These are phyloP conservation scores for Helogale parvula DNA, from an alignment of 2,113 vertebrate genomes.

Conservation along the genomic window DNA sequence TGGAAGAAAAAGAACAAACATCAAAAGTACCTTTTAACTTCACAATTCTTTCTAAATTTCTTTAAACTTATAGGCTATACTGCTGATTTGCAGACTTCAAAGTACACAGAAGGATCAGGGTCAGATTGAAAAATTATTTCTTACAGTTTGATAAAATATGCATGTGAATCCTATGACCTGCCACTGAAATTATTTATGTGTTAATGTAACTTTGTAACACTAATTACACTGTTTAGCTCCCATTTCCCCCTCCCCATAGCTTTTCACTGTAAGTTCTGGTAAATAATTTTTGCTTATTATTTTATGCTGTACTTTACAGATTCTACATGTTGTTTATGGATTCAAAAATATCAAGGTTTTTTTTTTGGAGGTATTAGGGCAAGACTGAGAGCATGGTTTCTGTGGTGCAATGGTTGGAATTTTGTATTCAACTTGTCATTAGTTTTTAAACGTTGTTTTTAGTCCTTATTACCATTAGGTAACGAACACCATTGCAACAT, in stretches of 20 bases:
- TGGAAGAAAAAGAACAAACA: slow-evolving; percentile 88
- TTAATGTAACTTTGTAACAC: slow-evolving; percentile 85
- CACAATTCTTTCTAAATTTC: slow-evolving; percentile 89
- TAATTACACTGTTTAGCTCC: slow-evolving; percentile 84
- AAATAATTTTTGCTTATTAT: slow-evolving; percentile 64
- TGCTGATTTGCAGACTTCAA: slow-evolving; percentile 89
- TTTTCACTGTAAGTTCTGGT: slow-evolving; percentile 62
- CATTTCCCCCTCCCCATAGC: neutral
- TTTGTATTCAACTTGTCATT: neutral
- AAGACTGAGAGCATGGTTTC: neutral
- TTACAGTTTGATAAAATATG: slow-evolving; percentile 89
- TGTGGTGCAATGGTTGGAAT: neutral
- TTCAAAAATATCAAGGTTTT: neutral
- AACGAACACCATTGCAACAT: neutral
- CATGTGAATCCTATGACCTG: slow-evolving; percentile 86
- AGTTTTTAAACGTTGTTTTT: slow-evolving; percentile 5
- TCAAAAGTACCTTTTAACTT: slow-evolving; percentile 92
- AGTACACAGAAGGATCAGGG: slow-evolving; percentile 86
- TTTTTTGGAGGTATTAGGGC: neutral
- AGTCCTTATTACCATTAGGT: neutral
- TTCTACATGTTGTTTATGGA: slow-evolving; percentile 17
- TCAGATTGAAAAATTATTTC: slow-evolving; percentile 87
- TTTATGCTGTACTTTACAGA: slow-evolving; percentile 32
- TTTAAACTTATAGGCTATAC: slow-evolving; percentile 90
- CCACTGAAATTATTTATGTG: slow-evolving; percentile 87